Evolutionary conservation across 2,888 invertebrate species (phyloP).

Genomic region (Galerucella pusilla): DNA sequence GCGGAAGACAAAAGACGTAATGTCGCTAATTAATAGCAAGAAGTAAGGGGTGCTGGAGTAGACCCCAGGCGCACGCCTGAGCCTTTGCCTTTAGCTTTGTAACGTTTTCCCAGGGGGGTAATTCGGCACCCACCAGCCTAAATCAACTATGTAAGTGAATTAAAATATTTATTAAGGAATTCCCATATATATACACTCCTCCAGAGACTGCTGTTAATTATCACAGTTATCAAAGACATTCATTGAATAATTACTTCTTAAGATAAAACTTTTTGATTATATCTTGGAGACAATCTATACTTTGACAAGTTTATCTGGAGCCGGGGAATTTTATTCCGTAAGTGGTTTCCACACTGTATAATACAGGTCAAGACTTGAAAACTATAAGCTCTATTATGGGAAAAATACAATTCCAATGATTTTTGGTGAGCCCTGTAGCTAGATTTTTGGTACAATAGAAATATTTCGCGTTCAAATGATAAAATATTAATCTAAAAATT

Average conservation of each 20-base stretch:
- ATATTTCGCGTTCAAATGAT: no score
- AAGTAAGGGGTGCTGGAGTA: slow-evolving; percentile 7
- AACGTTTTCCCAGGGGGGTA: slow-evolving; percentile 59
- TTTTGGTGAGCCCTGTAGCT: no score
- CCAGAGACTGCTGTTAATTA: slow-evolving; percentile 61
- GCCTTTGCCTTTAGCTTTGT: slow-evolving; percentile 60
- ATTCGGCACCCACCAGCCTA: slow-evolving; percentile 62
- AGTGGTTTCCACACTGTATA: no score
- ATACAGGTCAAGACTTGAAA: not conserved
- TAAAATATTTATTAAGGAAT: slow-evolving; percentile 66
- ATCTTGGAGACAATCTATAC: no score
- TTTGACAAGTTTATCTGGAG: no score
- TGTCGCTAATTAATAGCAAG: slow-evolving; percentile 64
- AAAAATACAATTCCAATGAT: no score
- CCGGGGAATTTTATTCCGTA: no score
- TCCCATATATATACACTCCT: slow-evolving; percentile 61
- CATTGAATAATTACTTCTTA: slow-evolving; percentile 47
- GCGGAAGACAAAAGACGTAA: slow-evolving; percentile 58
- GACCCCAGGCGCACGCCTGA: slow-evolving; percentile 37
- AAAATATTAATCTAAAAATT: no score
- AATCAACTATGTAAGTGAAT: slow-evolving; percentile 65
- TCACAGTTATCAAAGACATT: slow-evolving; percentile 61
- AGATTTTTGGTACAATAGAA: no score
- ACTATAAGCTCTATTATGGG: not conserved
- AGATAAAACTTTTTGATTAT: not conserved